phyloP scores from a whole-genome alignment of 2,113 vertebrate species.

The Clarias gariepinus region DNA sequence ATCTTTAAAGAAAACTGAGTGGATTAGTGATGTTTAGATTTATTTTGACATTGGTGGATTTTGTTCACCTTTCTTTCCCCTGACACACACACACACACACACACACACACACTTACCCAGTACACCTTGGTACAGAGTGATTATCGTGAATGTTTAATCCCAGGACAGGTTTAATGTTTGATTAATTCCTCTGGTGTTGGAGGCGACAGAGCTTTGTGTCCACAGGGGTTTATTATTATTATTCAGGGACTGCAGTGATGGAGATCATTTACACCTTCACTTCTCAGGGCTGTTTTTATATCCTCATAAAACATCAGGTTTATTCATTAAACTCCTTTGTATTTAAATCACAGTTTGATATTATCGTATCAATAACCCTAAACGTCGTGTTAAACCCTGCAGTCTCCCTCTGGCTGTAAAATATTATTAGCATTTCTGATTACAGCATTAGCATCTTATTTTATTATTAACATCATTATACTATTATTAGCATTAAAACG shows the following conservation, averaged over 20 bases:
- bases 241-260: not conserved
- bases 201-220: no score
- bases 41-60: not conserved
- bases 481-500: not conserved
- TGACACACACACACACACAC: not conserved
- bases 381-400: no score
- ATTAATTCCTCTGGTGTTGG: no score
- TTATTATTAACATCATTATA: not conserved
- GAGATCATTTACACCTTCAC: not conserved
- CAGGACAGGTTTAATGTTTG: not conserved
- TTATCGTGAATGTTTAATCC: not conserved
- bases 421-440: not conserved
- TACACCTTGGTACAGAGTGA: not conserved
- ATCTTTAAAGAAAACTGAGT: not conserved
- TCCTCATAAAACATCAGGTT: not conserved
- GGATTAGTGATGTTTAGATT: not conserved
- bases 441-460: not conserved
- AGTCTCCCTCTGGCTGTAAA: not conserved
- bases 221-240: not conserved
- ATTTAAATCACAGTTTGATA: not conserved
- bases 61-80: not conserved
- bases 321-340: not conserved
- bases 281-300: not conserved
- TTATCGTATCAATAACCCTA: not conserved
- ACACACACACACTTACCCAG: accelerated